phyloP scores from a whole-genome alignment of 2,113 vertebrate genomes.

The Xiphorhynchus elegans region DNA sequence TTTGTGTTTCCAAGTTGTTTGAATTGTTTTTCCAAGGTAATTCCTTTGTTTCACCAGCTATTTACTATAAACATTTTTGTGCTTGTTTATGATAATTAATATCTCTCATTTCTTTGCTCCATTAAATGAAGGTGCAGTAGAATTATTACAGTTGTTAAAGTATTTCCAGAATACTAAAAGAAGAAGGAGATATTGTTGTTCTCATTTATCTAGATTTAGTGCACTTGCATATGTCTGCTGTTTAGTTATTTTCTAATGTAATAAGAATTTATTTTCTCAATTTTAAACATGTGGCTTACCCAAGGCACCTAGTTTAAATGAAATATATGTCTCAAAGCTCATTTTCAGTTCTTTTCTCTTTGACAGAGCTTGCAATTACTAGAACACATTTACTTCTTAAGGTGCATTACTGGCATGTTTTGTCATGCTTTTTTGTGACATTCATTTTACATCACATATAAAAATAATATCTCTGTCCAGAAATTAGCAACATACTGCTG shows the following conservation, averaged over 20 bases:
- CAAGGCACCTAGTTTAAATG: slow-evolving; percentile 37
- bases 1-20: slow-evolving; percentile 42
- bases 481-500: neutral
- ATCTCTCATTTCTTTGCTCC: slow-evolving; percentile 8
- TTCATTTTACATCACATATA: neutral
- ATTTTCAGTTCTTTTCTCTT: neutral
- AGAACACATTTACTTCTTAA: slow-evolving; percentile 7
- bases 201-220: slow-evolving; percentile 41
- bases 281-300: slow-evolving; percentile 20
- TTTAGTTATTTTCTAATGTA: slow-evolving; percentile 35
- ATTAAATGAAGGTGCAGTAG: slow-evolving; percentile 16
- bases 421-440: neutral
- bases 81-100: slow-evolving; percentile 57
- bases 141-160: neutral
- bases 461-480: neutral
- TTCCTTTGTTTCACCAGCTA: slow-evolving; percentile 33
- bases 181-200: neutral
- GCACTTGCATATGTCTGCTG: neutral
- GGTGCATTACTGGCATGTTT: neutral
- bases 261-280: slow-evolving; percentile 37
- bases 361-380: neutral
- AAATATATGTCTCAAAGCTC: slow-evolving; percentile 36
- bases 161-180: neutral
- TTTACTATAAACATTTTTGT: slow-evolving; percentile 3
- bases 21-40: slow-evolving; percentile 15